A percentile compares a stretch with the other conserved stretches of the same genome.
Evolutionary conservation across 1,140 invertebrate genomes (phyloP).

Genomic region (Euura saliciscinereae): DNA sequence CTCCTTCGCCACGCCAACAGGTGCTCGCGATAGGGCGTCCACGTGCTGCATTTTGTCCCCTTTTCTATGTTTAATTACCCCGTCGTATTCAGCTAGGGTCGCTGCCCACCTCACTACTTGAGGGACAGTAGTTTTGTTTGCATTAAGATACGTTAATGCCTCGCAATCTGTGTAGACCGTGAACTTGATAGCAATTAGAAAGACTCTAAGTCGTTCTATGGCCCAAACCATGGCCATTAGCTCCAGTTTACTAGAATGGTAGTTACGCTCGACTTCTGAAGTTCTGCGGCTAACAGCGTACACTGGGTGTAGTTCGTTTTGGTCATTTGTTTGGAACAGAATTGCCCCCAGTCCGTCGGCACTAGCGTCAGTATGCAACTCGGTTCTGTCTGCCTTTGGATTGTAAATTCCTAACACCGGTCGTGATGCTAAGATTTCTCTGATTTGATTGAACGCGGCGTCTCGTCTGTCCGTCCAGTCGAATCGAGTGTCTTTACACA

Average conservation of each 20-base stretch:
- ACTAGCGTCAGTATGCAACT: no score
- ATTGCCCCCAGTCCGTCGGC: no score
- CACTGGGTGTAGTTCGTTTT: no score
- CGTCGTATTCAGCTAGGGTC: conserved; percentile 18
- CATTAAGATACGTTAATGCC: conserved; percentile 17
- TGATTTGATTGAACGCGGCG: no score
- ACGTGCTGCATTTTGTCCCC: conserved; percentile 40
- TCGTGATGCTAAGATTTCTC: no score
- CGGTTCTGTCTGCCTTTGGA: no score
- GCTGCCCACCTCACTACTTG: conserved; percentile 19
- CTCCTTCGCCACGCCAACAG: conserved; percentile 15
- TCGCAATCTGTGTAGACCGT: conserved; percentile 29
- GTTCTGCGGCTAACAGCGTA: conserved; percentile 32
- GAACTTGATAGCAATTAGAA: conserved; percentile 28
- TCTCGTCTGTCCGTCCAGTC: no score
- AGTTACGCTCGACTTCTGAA: conserved; percentile 28
- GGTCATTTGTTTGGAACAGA: no score
- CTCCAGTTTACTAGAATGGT: no score
- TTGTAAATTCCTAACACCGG: no score
- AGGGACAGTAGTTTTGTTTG: conserved; percentile 15
- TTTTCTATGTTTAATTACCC: conserved; percentile 20
- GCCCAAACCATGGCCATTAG: no score
- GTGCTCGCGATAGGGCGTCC: conserved; percentile 46
- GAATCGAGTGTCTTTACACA: no score
- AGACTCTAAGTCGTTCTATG: conserved; percentile 21